Evolutionary conservation across 2,797 vertebrate species (phyloP), one percentile per base, ranked within the genome.

Genomic region (Rhinophrynus dorsalis): DNA sequence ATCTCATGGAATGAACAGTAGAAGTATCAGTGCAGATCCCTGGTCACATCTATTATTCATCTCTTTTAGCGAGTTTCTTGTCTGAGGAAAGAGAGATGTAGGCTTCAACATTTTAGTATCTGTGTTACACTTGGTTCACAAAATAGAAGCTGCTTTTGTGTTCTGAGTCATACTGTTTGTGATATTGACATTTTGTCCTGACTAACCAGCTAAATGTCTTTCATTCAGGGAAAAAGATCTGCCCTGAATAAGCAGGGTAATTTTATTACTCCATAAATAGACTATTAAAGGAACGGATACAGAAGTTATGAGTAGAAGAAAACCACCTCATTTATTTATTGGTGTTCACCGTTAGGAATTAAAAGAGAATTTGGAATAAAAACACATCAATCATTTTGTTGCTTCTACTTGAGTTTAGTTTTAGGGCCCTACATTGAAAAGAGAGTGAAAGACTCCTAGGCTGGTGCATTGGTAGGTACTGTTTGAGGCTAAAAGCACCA

Each of bases 41-140:
- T 45, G 77, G 75, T 76, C 79, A 52, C 85, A 84, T 88, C 79
- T 80, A 86, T 86, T 84, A 87, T 85, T 86, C 85, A 87, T 84
- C 77, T 79, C 80, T 84, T 83, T 83, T 82, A 84, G 78, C 78
- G 76, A 77, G 78, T 78, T 82, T 77, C 79, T 83, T 86, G 81
- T 86, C 82, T 83, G 75, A 79, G 74, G 78, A 81, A 83, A 86
- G 79, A 80, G 80, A 84, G 82, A 78, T 76, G 74, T 75, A 82
- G 80, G 68, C 79, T 79, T 75, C 64, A 69, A 75, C 74, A 63
- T 52, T 67, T 81, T 76, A 75, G 77, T 44, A 63, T 78, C 70
- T 80, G 80, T 80, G 80, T 82, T 77, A 35, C 60, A 72, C 60
- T 68, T 65, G 62, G 60, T 80, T 77, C 78, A 78, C 65, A 44